Conservation (phyloP, 2,113 vertebrate species). For the Taurulus bubalis region DNA sequence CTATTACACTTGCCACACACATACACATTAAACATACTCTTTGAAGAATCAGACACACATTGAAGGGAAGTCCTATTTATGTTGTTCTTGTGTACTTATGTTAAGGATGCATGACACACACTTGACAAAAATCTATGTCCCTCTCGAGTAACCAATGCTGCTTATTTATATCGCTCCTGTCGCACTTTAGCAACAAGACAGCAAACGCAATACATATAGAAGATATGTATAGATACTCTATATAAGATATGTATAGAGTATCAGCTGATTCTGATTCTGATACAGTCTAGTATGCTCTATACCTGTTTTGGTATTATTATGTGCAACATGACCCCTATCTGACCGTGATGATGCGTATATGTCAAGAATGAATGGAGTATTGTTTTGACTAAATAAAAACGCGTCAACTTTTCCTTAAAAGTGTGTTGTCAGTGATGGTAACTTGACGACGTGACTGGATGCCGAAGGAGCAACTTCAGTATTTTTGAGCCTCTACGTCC, state of each 20-base stretch:
- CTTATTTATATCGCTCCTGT: neutral
- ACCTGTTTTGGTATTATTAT: neutral
- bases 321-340: neutral
- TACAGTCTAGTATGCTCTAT: neutral
- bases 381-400: neutral
- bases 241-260: too few species aligned
- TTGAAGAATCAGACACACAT: neutral
- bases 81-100: neutral
- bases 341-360: neutral
- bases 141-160: neutral
- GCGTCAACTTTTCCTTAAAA: neutral
- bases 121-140: neutral
- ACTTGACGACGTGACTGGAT: neutral
- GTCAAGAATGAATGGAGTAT: neutral
- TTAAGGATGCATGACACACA: neutral
- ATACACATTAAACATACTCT: conserved; percentile 11
- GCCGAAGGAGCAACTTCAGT: neutral
- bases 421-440: neutral
- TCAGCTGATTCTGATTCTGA: too few species aligned
- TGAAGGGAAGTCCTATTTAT: too few species aligned
- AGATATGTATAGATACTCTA: too few species aligned
- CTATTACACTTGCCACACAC: conserved; percentile 8
- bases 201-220: too few species aligned
- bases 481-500: conserved; percentile 45
- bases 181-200: neutral